Percentiles rank a stretch among this genome's conserved stretches.
Evolutionary conservation across 2,888 invertebrate species (phyloP).

Genomic region (Priocnemis perturbator): DNA sequence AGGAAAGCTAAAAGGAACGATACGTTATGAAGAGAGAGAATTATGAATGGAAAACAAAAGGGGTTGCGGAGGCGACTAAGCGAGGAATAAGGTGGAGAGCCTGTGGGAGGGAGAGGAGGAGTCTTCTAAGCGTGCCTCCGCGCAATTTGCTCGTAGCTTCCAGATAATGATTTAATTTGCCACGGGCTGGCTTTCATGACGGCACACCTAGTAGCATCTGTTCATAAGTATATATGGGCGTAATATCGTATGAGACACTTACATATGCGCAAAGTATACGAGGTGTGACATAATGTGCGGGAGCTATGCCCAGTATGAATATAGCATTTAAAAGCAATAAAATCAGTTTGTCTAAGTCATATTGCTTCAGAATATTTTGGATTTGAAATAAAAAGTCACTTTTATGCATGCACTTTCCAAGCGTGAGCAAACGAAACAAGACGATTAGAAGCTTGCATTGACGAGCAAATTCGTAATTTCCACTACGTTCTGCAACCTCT

Average conservation of each 20-base stretch:
- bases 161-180: constrained; percentile 72
- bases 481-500: too few species aligned
- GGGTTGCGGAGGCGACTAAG: not conserved
- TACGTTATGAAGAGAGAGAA: not conserved
- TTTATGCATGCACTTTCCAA: too few species aligned
- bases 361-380: too few species aligned
- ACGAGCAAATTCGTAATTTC: too few species aligned
- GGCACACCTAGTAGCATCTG: constrained; percentile 56
- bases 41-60: constrained; percentile 8
- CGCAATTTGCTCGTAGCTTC: constrained; percentile 68
- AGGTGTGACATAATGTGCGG: too few species aligned
- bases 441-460: too few species aligned
- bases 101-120: constrained; percentile 28
- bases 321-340: too few species aligned
- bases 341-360: too few species aligned
- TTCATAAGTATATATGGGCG: too few species aligned
- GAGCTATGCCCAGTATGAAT: too few species aligned
- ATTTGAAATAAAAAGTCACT: too few species aligned
- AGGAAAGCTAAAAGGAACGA: not conserved
- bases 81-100: constrained; percentile 25
- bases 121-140: constrained; percentile 56
- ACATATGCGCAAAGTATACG: constrained; percentile 19
- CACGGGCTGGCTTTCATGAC: constrained; percentile 65
- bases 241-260: constrained; percentile 13
- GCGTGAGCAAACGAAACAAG: too few species aligned